phyloP scores from a whole-genome alignment of 2,797 vertebrate species.

The Alcedo quadribrachys region DNA sequence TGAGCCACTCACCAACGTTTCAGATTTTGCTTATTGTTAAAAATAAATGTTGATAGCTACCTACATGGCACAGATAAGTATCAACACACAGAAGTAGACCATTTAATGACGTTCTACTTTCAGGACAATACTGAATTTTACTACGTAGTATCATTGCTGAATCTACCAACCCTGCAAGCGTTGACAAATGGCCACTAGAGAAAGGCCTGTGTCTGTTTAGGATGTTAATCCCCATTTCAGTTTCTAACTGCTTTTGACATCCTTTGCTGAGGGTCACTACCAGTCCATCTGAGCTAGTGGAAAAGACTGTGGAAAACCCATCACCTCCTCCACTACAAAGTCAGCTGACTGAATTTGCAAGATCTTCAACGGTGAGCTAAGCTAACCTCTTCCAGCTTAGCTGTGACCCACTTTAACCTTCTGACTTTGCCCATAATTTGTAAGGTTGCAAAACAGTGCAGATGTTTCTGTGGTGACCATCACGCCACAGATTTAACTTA shows the following conservation, averaged over 20 bases:
- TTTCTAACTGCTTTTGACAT: constrained; percentile 32
- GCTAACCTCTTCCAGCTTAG: constrained; percentile 16
- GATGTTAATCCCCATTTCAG: constrained; percentile 20
- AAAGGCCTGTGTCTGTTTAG: constrained; percentile 16
- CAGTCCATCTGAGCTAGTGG: not conserved
- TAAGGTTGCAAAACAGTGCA: not conserved
- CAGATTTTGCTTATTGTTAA: not conserved
- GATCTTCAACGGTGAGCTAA: not conserved
- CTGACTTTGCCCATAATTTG: constrained; percentile 4
- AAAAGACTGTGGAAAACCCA: not conserved
- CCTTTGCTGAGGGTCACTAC: constrained; percentile 27
- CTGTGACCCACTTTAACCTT: constrained; percentile 7
- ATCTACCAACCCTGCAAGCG: not conserved
- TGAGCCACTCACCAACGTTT: not conserved
- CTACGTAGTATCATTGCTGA: not conserved
- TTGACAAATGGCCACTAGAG: not conserved
- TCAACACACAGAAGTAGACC: not conserved
- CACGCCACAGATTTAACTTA: not conserved
- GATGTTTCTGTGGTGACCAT: not conserved
- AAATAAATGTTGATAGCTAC: not conserved
- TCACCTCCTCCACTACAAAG: not conserved
- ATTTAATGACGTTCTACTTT: not conserved
- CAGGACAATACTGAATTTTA: not conserved
- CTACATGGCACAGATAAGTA: not conserved
- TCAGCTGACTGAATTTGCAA: constrained; percentile 3